A percentile compares a stretch with the other conserved stretches of the same genome.
Evolutionary conservation across 2,888 invertebrate species (phyloP).

Genomic region (Nomada hirtipes): DNA sequence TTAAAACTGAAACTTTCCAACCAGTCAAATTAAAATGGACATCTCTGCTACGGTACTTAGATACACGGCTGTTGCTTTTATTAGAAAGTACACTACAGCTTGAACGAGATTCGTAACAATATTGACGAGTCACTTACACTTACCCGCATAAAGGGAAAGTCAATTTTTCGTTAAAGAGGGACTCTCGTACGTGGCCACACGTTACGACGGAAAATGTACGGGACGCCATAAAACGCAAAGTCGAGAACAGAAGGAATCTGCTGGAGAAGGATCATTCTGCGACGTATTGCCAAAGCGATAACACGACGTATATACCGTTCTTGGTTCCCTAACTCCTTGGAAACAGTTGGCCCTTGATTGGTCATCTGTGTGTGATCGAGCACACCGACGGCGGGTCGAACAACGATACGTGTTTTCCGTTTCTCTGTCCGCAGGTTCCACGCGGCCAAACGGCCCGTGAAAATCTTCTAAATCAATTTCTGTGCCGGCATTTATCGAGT

Average conservation of each 20-base stretch:
- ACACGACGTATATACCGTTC: slow-evolving; percentile 41
- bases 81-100: too few species aligned
- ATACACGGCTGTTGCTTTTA: too few species aligned
- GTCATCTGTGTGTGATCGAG: slow-evolving; percentile 79
- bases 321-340: slow-evolving; percentile 44
- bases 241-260: slow-evolving; percentile 51
- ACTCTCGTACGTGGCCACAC: too few species aligned
- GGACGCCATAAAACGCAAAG: slow-evolving; percentile 33
- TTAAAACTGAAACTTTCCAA: too few species aligned
- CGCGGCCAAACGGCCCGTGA: slow-evolving; percentile 64
- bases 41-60: too few species aligned
- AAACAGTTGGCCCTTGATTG: slow-evolving; percentile 78
- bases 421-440: slow-evolving; percentile 42
- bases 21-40: too few species aligned
- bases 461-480: slow-evolving; percentile 76
- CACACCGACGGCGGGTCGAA: slow-evolving; percentile 70
- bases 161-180: too few species aligned
- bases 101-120: too few species aligned
- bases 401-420: slow-evolving; percentile 62
- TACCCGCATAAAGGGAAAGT: too few species aligned
- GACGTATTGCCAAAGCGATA: slow-evolving; percentile 25
- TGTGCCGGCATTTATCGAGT: slow-evolving; percentile 67
- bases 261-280: slow-evolving; percentile 27
- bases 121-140: too few species aligned
- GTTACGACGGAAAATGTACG: slow-evolving; percentile 13